phyloP scores from a whole-genome alignment of 37 sponge, comb jelly and placozoan genomes.

The Ephydatia muelleri region DNA sequence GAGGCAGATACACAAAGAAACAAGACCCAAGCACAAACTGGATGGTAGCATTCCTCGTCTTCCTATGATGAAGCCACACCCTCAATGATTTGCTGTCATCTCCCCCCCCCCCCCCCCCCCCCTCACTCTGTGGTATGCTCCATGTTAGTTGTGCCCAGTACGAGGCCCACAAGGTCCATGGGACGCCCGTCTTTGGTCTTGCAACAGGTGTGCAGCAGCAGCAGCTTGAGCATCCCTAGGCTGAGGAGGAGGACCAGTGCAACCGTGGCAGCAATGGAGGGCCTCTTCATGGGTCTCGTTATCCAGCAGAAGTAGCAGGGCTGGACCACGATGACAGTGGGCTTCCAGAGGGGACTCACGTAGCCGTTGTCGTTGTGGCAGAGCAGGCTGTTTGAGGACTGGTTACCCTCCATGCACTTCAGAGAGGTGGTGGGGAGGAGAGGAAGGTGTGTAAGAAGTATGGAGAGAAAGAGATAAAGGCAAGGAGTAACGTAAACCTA shows the following conservation, averaged over 20 bases:
- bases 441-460: neutral
- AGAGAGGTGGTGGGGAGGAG: neutral
- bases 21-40: conserved; percentile 81
- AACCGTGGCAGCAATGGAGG: conserved; percentile 36
- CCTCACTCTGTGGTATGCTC: conserved; percentile 66
- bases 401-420: neutral
- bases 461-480: no score
- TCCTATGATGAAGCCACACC: conserved; percentile 28
- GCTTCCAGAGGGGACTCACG: conserved; percentile 50
- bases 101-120: no score
- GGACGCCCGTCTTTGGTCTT: conserved; percentile 67
- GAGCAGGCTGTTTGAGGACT: neutral
- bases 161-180: conserved; percentile 68
- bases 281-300: conserved; percentile 64
- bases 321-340: conserved; percentile 15
- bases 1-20: conserved; percentile 81
- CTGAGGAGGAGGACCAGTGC: conserved; percentile 41
- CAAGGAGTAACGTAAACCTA: neutral
- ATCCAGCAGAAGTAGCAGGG: conserved; percentile 82
- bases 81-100: neutral
- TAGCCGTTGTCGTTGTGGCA: conserved; percentile 15
- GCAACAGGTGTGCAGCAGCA: conserved; percentile 59
- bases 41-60: conserved; percentile 57
- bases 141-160: conserved; percentile 59
- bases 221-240: conserved; percentile 82